Conservation (phyloP, 1,140 invertebrate species). For the Drosophila rufa region DNA sequence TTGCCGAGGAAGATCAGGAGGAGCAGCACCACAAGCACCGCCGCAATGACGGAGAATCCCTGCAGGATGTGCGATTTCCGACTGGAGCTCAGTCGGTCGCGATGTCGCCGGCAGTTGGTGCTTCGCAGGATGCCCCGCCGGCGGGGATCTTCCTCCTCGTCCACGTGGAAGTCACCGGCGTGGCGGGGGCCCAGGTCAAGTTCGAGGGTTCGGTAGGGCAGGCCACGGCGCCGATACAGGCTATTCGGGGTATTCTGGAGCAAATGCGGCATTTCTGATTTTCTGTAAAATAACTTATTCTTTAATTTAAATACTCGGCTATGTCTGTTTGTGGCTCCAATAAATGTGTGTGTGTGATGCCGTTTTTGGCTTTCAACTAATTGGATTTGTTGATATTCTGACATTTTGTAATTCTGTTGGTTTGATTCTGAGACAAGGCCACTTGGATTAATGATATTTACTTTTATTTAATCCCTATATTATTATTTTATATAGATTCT, state of each 20-base stretch:
- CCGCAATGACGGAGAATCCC: conserved; percentile 32
- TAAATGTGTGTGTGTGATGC: too few relatives aligned
- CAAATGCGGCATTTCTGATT: neutral
- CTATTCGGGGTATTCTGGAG: neutral
- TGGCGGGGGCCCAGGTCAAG: neutral
- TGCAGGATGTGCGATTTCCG: conserved; percentile 35
- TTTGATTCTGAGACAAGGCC: too few relatives aligned
- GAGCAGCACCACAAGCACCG: conserved; percentile 11
- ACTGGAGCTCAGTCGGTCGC: conserved; percentile 28
- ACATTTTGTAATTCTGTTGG: too few relatives aligned
- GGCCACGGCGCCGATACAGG: neutral
- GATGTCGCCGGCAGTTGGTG: conserved; percentile 29
- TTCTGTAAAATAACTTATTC: neutral
- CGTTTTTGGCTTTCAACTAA: too few relatives aligned
- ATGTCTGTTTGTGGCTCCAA: too few relatives aligned
- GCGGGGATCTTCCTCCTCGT: conserved; percentile 39
- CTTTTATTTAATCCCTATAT: too few relatives aligned
- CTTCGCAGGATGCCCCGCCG: conserved; percentile 42
- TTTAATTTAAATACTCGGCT: neutral
- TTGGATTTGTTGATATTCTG: too few relatives aligned
- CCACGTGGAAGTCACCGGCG: conserved; percentile 1
- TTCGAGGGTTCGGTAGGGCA: neutral
- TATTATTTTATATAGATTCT: too few relatives aligned
- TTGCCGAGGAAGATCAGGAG: conserved; percentile 34
- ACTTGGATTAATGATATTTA: too few relatives aligned